Evolutionary conservation across 53 echinoderm and acorn worm species (phyloP).

Genomic region (Echinarachnius parma): DNA sequence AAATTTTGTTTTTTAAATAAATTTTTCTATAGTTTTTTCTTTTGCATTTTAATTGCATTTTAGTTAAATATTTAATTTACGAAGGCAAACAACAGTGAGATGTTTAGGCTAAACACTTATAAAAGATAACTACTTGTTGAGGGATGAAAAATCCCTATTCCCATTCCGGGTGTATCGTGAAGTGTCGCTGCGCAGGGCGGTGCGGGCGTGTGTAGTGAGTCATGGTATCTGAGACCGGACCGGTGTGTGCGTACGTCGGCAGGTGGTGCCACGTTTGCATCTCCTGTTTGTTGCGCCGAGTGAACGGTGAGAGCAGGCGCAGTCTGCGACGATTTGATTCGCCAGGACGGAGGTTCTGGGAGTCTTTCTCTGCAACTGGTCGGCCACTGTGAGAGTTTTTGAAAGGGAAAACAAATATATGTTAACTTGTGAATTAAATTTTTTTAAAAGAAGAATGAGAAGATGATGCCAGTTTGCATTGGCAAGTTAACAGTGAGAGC

Average conservation of each 20-base stretch:
- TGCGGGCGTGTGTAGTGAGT: conserved; percentile 93
- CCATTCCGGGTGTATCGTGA: conserved; percentile 99
- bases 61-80: too few relatives aligned
- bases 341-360: conserved; percentile 54
- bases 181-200: conserved; percentile 78
- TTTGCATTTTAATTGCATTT: too few relatives aligned
- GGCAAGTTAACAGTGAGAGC: too few relatives aligned
- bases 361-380: conserved; percentile 52
- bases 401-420: too few relatives aligned
- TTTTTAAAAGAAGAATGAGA: too few relatives aligned
- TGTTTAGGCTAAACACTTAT: too few relatives aligned
- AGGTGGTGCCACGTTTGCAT: conserved; percentile 97
- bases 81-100: too few relatives aligned
- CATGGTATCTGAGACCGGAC: conserved; percentile 91
- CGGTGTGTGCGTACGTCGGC: conserved; percentile 70
- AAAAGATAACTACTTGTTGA: too few relatives aligned
- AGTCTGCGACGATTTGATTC: conserved; percentile 57
- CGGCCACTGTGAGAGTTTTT: conserved; percentile 45
- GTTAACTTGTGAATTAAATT: too few relatives aligned
- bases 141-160: conserved; percentile 50
- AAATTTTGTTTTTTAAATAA: too few relatives aligned
- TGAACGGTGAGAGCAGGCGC: conserved; percentile 82
- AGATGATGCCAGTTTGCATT: too few relatives aligned
- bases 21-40: too few relatives aligned
- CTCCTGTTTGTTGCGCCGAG: conserved; percentile 82